Percentiles rank a stretch among this genome's conserved stretches.
Evolutionary conservation across 1,140 invertebrate species (phyloP).

Genomic region (Dendroctonus valens): DNA sequence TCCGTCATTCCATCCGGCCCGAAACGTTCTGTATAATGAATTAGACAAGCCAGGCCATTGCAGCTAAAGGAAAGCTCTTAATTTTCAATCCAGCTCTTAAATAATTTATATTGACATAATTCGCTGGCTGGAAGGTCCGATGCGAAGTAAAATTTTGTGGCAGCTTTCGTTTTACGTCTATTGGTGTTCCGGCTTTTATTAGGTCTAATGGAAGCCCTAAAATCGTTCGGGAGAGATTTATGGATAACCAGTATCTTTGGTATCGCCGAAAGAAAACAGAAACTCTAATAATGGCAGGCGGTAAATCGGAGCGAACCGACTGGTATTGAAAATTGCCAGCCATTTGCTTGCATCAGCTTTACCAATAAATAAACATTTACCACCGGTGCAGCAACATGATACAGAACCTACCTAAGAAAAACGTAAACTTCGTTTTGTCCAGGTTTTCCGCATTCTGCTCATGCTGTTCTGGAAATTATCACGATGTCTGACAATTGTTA

Average conservation of each 20-base stretch:
- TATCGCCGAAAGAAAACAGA: constrained; percentile 9
- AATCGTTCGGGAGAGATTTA: constrained; percentile 10
- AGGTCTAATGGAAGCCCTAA: constrained; percentile 17
- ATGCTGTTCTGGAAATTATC: too few relatives aligned
- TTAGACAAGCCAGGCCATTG: background rate
- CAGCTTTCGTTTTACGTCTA: constrained; percentile 8
- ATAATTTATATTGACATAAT: constrained; percentile 18
- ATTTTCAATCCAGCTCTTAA: constrained; percentile 13
- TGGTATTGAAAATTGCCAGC: too few relatives aligned
- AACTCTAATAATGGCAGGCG: background rate
- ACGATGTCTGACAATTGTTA: too few relatives aligned
- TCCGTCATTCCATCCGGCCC: too few relatives aligned
- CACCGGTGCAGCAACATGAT: too few relatives aligned
- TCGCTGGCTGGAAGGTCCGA: background rate
- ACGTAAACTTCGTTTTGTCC: too few relatives aligned
- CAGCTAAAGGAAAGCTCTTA: constrained; percentile 2
- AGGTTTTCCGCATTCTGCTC: too few relatives aligned
- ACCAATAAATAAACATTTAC: too few relatives aligned
- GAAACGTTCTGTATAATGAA: background rate
- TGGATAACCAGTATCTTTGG: constrained; percentile 8
- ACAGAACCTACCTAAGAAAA: too few relatives aligned
- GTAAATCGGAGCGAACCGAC: too few relatives aligned
- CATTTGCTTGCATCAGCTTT: too few relatives aligned
- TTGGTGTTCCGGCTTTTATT: constrained; percentile 21
- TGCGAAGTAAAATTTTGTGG: background rate